Conservation (phyloP, 2,113 vertebrate genomes). For the Oncorhynchus tshawytscha region DNA sequence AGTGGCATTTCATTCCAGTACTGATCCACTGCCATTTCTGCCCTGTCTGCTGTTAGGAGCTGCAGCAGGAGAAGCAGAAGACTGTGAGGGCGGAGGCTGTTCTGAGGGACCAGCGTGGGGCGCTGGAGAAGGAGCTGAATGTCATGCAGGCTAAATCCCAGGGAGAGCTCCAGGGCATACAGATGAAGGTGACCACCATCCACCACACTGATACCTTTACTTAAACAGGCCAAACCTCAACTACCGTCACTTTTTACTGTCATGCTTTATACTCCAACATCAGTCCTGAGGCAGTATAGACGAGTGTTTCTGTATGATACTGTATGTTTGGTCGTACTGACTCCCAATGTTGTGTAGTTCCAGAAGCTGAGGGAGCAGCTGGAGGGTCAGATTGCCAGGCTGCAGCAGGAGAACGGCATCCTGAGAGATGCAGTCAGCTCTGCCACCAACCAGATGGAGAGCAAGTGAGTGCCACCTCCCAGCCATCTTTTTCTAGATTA, state of each 20-base stretch:
- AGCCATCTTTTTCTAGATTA: not conserved
- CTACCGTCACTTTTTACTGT: too few relatives aligned
- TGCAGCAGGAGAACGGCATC: conserved; percentile 96
- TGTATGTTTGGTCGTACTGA: not conserved
- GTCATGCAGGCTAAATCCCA: conserved; percentile 91
- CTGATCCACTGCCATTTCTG: not conserved
- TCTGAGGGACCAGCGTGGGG: conserved; percentile 85
- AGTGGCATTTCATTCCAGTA: not conserved
- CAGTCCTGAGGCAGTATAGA: too few relatives aligned
- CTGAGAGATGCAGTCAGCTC: conserved; percentile 96
- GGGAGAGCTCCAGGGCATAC: conserved; percentile 85
- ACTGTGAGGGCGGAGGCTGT: conserved; percentile 78
- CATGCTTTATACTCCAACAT: too few relatives aligned
- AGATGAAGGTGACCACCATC: conserved; percentile 82
- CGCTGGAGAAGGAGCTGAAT: conserved; percentile 87
- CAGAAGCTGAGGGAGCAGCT: conserved; percentile 91
- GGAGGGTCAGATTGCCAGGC: conserved; percentile 89
- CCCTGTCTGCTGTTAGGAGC: conserved; percentile 75
- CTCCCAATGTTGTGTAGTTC: conserved; percentile 73
- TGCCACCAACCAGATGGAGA: conserved; percentile 95
- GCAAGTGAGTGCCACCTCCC: conserved; percentile 81
- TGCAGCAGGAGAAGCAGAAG: conserved; percentile 77
- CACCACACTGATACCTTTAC: too few relatives aligned
- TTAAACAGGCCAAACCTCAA: too few relatives aligned
- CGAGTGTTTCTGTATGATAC: too few relatives aligned